phyloP scores from a whole-genome alignment of 2,113 vertebrate species.

The Stigmatopora argus region DNA sequence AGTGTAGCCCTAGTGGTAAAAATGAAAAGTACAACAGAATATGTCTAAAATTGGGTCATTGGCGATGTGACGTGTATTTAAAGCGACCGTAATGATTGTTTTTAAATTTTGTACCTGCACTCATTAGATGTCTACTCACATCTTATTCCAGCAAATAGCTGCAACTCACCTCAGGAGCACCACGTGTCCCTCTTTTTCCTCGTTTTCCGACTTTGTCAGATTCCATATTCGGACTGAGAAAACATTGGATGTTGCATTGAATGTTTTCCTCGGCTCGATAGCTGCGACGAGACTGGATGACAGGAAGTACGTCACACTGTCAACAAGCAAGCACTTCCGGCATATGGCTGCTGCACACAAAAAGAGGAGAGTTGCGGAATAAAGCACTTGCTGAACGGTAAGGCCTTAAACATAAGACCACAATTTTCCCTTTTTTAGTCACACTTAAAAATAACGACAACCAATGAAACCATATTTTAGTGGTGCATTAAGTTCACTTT shows the following conservation, averaged over 20 bases:
- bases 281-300: not conserved
- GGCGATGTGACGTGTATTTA: too few species aligned
- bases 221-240: conserved; percentile 18
- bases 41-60: too few species aligned
- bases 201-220: conserved; percentile 23
- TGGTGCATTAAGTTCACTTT: too few species aligned
- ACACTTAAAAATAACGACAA: not conserved
- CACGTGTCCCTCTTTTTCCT: conserved; percentile 28
- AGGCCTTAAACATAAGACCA: not conserved
- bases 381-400: not conserved
- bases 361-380: not conserved
- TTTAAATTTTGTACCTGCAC: too few species aligned
- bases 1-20: too few species aligned
- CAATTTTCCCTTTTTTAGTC: too few species aligned
- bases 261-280: too few species aligned
- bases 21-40: too few species aligned
- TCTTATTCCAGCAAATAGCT: not conserved
- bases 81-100: too few species aligned
- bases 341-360: not conserved
- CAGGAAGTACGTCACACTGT: not conserved
- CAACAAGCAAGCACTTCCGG: not conserved
- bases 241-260: not conserved
- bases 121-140: not conserved
- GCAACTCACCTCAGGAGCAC: conserved; percentile 44
- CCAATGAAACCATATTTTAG: too few species aligned